Base-by-base conservation (phyloP, 2,113 vertebrate genomes). In the Smithornis capensis region DNA sequence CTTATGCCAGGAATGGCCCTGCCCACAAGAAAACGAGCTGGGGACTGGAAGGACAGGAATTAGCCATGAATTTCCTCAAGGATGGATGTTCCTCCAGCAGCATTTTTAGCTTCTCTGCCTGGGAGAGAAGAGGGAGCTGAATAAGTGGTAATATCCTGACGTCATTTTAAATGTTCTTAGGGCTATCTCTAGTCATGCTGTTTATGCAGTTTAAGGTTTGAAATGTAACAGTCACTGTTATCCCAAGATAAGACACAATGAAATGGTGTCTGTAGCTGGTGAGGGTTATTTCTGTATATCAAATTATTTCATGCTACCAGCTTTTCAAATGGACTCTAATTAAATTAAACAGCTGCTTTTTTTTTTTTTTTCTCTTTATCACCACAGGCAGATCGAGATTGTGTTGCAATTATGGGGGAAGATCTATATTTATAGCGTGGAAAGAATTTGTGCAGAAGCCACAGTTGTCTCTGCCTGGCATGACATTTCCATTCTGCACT, bases 311-410 rank as follows among this genome's bases (percentile, higher is more conserved):
- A 94, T 75, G 94, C 90, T 91, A 38, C 82, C 79, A 69, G 80
- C 47, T 95, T 93, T 96, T 85, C 93, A 96, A 92, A 97, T 97
- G 94, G 91, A 81, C 93, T 84, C 40, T 93, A 97, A 97, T 97
- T 97, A 97, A 97, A 96, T 96, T 96, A 97, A 97, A 86, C 57
- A 74, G 92, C 71, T 83, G 63, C 90, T 91, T 67, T 31, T 33
- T 77, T 71, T 37, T 79, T 52, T 79, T 69, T 56, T 31, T 53
- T 75, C 71, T 59, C 68, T 74, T 87, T 96, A 94, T 96, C 95
- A 96, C 92, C 37, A 22, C 75, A 81, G 96, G 95, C 82, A 91
- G 93, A 96, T 97, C 63, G 7, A 95, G 95, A 97, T 73, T 89
- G 78, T 7, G 9, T 92, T 87, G 89, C 92, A 92, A 94, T 97